Evolutionary conservation across 2,113 vertebrate genomes (phyloP), one percentile per base, ranked within the genome.

Genomic region (Nothocercus julius): DNA sequence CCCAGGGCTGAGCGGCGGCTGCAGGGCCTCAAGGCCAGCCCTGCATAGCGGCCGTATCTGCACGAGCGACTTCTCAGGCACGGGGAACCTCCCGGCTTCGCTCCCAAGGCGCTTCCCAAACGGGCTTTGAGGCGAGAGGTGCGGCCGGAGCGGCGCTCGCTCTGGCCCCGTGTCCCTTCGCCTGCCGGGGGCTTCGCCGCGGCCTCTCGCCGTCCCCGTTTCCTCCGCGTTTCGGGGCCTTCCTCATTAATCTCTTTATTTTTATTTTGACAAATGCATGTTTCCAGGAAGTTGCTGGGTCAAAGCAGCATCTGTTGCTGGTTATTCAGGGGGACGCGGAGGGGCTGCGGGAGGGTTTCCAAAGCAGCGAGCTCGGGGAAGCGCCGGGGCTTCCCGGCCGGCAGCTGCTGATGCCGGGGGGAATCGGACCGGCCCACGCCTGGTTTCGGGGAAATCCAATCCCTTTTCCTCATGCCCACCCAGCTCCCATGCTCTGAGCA

Each of bases 251-350:
- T 98, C 98, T 98, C 98, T 98, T 98, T 98, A 98, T 98, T 98
- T 98, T 98, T 98, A 98, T 98, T 98, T 98, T 99, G 98, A 99
- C 98, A 99, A 99, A 99, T 99, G 98, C 97, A 96, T 94, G 96
- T 98, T 99, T 99, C 98, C 98, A 99, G 98, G 98, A 99, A 99
- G 98, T 97, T 97, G 97, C 98, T 98, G 98, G 98, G 98, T 99
- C 98, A 98, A 97, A 86, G 88, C 97, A 94, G 98, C 98, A 99
- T 99, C 99, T 99, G 98, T 98, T 99, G 98, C 97, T 98, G 97
- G 98, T 99, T 99, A 99, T 96, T 97, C 97, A 92, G 97, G 97
- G 93, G 97, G 97, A 98, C 98, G 97, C 97, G 97, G 95, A 97
- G 97, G 97, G 97, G 97, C 97, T 98, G 98, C 97, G 98, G 97